phyloP scores from a whole-genome alignment of 2,113 vertebrate species.

The Notiomystis cincta region DNA sequence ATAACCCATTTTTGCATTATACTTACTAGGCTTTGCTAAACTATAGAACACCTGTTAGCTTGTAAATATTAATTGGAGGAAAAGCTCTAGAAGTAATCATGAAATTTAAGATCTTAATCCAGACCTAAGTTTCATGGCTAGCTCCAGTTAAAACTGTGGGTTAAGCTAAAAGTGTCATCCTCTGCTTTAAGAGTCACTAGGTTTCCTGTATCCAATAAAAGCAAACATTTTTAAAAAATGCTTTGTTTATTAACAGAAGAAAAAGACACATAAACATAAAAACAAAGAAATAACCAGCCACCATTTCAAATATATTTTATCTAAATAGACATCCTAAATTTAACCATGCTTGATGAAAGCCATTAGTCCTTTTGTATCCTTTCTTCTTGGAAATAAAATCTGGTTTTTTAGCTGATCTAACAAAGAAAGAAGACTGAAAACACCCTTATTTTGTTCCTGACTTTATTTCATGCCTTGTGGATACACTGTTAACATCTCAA shows the following conservation, averaged over 20 bases:
- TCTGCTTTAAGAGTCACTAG: background rate
- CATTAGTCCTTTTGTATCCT: background rate
- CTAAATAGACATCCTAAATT: background rate
- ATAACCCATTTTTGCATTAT: background rate
- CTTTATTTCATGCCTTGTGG: background rate
- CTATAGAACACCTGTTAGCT: background rate
- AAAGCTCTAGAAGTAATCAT: background rate
- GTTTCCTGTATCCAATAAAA: background rate
- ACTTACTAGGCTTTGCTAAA: background rate
- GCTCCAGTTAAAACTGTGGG: background rate
- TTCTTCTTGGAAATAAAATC: background rate
- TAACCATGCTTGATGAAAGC: background rate
- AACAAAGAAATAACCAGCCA: background rate
- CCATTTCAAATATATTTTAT: background rate
- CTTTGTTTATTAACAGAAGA: background rate
- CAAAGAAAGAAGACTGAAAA: background rate
- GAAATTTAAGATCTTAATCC: background rate
- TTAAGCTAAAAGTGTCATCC: background rate
- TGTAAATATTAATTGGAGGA: background rate
- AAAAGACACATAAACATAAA: background rate
- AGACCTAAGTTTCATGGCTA: background rate
- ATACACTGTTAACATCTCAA: accelerated
- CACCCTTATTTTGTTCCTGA: background rate
- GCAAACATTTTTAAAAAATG: background rate
- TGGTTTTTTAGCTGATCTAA: background rate